Percentiles rank a stretch among this genome's conserved stretches.
These are phyloP conservation scores for Ceratina japonica DNA, from an alignment of 1,140 invertebrate species.

Conservation along the genomic window DNA sequence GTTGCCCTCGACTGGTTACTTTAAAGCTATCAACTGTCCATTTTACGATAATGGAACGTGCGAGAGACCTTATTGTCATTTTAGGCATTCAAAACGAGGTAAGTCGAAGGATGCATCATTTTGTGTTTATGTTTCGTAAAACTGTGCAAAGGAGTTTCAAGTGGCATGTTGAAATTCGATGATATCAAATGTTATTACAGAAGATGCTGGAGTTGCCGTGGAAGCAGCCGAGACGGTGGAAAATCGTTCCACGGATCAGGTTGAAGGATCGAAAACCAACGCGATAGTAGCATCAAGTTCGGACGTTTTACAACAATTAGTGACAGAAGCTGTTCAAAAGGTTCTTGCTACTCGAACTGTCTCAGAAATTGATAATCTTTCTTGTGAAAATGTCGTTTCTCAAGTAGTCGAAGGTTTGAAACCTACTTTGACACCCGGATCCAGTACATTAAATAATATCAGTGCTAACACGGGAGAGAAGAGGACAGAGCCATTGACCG, in stretches of 20 bases:
- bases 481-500: slow-evolving; percentile 50
- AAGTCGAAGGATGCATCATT: slow-evolving; percentile 43
- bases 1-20: slow-evolving; percentile 92
- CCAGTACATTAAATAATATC: slow-evolving; percentile 40
- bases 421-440: slow-evolving; percentile 65
- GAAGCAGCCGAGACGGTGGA: slow-evolving; percentile 38
- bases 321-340: slow-evolving; percentile 79
- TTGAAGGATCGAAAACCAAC: slow-evolving; percentile 40
- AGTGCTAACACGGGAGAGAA: slow-evolving; percentile 44
- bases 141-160: too few relatives aligned
- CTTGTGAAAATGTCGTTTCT: slow-evolving; percentile 74
- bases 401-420: slow-evolving; percentile 77
- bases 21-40: slow-evolving; percentile 90
- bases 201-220: slow-evolving; percentile 57
- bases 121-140: not conserved
- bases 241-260: slow-evolving; percentile 46
- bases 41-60: slow-evolving; percentile 89
- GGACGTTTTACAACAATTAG: slow-evolving; percentile 75
- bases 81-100: slow-evolving; percentile 88
- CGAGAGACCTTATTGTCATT: slow-evolving; percentile 93
- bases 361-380: slow-evolving; percentile 70
- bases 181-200: slow-evolving; percentile 15
- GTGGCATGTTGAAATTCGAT: not conserved
- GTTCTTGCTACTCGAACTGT: slow-evolving; percentile 75
- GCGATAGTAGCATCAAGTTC: slow-evolving; percentile 50